Evolutionary conservation across 2,113 vertebrate genomes (phyloP), one percentile per base, ranked within the genome.

Genomic region (Grus americana): DNA sequence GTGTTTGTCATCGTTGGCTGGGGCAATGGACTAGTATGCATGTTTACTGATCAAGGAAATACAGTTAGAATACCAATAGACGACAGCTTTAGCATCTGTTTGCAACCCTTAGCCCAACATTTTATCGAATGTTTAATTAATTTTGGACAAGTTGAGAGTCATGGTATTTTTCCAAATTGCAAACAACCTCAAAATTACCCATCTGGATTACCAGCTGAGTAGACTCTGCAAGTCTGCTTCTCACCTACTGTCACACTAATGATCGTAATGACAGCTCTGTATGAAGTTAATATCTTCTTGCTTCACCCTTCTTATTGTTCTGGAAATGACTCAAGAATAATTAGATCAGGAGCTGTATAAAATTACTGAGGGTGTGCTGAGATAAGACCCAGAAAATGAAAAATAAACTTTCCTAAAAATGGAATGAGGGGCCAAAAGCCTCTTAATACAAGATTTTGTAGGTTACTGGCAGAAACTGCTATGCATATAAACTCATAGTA

Each of bases 231-330:
- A 82, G 44, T 44, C 79, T 75, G 42, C 12, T 44, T 90, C 66
- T 95, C 47, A 79, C 90, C 54, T 92, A 57, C 62, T 57, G 70
- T 86, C 82, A 88, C 16, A 36, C 36, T 93, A 90, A 93, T 85
- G 62, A 75, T 72, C 30, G 34, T 44, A 93, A 82, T 75, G 79
- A 75, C 61, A 94, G 9, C 79, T 79, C 70, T 65, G 26, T 88
- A 65, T 47, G 71, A 79, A 90, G 73, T 87, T 74, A 89, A 79
- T 91, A 61, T 67, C 42, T 23, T 92, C 27, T 82, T 86, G 12
- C 27, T 83, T 94, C 62, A 86, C 49, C 16, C 24, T 90, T 88
- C 67, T 65, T 79, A 61, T 95, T 94, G 58, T 59, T 82, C 40
- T 94, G 58, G 79, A 94, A 93, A 61, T 49, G 34, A 63, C 49